Conservation (phyloP, 2,797 vertebrate genomes). For the Tolypeutes matacus region DNA sequence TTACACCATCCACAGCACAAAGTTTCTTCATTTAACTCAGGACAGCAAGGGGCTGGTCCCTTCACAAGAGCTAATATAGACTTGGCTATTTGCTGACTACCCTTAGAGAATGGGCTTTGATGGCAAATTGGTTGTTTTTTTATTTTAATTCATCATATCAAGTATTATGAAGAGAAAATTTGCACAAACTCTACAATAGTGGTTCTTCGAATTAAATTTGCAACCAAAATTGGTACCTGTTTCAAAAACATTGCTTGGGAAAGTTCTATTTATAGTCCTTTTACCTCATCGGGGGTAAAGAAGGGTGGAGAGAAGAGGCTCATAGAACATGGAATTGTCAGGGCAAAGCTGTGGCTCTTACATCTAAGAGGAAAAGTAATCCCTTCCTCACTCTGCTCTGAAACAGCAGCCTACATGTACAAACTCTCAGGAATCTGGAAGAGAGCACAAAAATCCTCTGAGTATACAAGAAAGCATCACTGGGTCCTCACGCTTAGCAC, state of each 20-base stretch:
- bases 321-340: neutral
- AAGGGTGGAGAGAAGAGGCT: neutral
- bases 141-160: neutral
- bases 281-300: neutral
- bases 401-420: neutral
- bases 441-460: neutral
- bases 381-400: neutral
- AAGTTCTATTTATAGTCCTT: neutral
- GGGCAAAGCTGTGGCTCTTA: neutral
- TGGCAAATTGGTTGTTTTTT: neutral
- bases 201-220: conserved; percentile 41
- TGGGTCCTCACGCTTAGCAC: neutral
- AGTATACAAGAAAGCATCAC: neutral
- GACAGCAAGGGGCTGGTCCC: neutral
- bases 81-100: neutral
- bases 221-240: neutral
- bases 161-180: neutral
- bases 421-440: neutral
- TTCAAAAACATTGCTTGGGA: conserved; percentile 30
- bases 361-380: neutral
- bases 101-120: neutral
- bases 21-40: neutral
- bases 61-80: neutral
- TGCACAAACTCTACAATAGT: neutral
- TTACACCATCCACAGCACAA: neutral